Percentiles rank a stretch among this genome's conserved stretches.
These are phyloP conservation scores for Oryzaephilus surinamensis DNA, from an alignment of 1,140 invertebrate genomes.

Conservation along the genomic window DNA sequence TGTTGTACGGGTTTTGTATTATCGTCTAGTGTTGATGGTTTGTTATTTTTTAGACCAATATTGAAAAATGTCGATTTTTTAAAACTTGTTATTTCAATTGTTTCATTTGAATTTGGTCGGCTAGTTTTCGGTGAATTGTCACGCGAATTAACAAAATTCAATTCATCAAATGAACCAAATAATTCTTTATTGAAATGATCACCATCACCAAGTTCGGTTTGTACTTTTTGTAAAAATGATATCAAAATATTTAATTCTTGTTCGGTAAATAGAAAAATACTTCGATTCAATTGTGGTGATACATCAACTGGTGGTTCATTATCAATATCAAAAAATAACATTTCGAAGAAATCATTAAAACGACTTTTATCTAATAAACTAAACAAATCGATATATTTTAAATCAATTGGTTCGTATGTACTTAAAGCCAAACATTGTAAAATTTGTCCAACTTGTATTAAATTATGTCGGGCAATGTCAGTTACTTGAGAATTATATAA, in stretches of 20 bases:
- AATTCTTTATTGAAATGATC: too few species aligned
- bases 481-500: slow-evolving; percentile 91
- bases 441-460: slow-evolving; percentile 86
- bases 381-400: slow-evolving; percentile 62
- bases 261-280: slow-evolving; percentile 57
- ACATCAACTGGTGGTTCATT: slow-evolving; percentile 45
- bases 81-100: slow-evolving; percentile 1
- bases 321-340: slow-evolving; percentile 51
- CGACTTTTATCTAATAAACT: slow-evolving; percentile 65
- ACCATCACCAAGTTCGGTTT: slow-evolving; percentile 18
- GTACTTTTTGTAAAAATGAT: slow-evolving; percentile 41
- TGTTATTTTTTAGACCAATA: not conserved
- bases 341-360: slow-evolving; percentile 61
- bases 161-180: too few species aligned
- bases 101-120: slow-evolving; percentile 12
- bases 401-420: slow-evolving; percentile 68
- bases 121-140: slow-evolving; percentile 23
- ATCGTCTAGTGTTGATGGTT: too few species aligned
- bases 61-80: slow-evolving; percentile 4
- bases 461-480: slow-evolving; percentile 80
- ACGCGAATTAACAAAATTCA: too few species aligned
- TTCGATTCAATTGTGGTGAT: slow-evolving; percentile 48
- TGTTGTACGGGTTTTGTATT: not conserved
- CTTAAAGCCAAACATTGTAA: slow-evolving; percentile 81
- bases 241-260: slow-evolving; percentile 54